Conservation (phyloP, 2,113 vertebrate species). For the Alethe diademata region DNA sequence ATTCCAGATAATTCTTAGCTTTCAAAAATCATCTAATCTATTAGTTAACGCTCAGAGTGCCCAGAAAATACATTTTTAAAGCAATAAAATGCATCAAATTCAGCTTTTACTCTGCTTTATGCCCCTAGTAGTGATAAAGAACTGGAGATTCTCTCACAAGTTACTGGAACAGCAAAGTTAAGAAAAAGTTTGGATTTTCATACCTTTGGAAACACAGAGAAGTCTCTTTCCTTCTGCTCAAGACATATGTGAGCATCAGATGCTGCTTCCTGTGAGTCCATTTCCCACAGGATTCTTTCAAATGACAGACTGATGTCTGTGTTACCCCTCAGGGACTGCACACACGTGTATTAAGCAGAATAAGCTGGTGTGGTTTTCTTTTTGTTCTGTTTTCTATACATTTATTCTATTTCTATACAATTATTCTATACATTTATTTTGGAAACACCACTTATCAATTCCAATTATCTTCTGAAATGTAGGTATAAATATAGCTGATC, state of each 20-base stretch:
- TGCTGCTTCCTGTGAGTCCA: neutral
- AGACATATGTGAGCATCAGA: neutral
- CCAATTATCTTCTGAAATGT: neutral
- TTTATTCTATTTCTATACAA: no score
- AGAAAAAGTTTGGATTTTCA: neutral
- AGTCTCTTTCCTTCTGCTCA: neutral
- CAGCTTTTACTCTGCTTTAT: neutral
- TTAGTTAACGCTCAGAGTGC: neutral
- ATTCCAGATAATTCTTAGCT: neutral
- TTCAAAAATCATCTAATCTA: neutral
- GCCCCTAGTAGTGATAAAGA: neutral
- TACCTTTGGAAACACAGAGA: neutral
- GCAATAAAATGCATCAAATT: neutral
- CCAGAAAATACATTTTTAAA: neutral
- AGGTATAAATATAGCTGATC: neutral
- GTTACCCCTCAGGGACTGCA: neutral
- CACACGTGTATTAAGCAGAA: neutral
- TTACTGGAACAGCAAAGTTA: neutral
- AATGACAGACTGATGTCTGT: neutral
- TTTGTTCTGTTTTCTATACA: neutral
- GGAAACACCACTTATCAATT: neutral
- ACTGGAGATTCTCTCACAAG: neutral
- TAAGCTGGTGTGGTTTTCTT: neutral
- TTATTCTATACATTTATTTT: neutral
- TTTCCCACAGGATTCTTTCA: neutral